Conservation (phyloP, 2,113 vertebrate species). For the Seriola dumerili region DNA sequence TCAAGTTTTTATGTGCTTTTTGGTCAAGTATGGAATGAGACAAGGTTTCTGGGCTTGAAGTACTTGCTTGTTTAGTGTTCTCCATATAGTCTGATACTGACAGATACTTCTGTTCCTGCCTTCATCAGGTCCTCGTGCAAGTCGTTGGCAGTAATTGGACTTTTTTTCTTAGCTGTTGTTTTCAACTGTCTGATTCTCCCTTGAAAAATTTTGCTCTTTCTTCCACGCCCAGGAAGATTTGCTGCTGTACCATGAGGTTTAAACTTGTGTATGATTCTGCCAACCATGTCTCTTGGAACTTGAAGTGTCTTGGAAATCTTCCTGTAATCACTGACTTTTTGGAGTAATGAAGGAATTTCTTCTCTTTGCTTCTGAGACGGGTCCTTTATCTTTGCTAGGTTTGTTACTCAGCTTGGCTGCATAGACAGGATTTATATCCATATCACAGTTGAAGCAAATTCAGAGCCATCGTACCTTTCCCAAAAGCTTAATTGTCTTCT, state of each 20-base stretch:
- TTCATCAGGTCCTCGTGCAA: slow-evolving; percentile 5
- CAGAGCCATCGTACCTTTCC: not conserved
- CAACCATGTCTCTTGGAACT: not conserved
- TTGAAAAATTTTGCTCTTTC: not conserved
- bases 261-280: not conserved
- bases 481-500: not conserved
- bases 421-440: not conserved
- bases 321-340: not conserved
- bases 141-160: not conserved
- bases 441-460: not conserved
- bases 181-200: not conserved
- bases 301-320: not conserved
- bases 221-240: not conserved
- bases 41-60: not conserved
- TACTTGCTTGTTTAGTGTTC: not conserved
- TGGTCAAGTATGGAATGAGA: not conserved
- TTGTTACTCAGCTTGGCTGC: not conserved
- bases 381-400: not conserved
- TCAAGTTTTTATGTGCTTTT: not conserved
- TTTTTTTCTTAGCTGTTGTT: slow-evolving; percentile 1
- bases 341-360: not conserved
- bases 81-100: not conserved
- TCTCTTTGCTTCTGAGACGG: not conserved
- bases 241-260: not conserved
- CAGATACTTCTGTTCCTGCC: not conserved